A percentile compares a stretch with the other conserved stretches of the same genome.
Evolutionary conservation across 1,140 invertebrate genomes (phyloP).

Genomic region (Trichomalopsis sarcophagae): DNA sequence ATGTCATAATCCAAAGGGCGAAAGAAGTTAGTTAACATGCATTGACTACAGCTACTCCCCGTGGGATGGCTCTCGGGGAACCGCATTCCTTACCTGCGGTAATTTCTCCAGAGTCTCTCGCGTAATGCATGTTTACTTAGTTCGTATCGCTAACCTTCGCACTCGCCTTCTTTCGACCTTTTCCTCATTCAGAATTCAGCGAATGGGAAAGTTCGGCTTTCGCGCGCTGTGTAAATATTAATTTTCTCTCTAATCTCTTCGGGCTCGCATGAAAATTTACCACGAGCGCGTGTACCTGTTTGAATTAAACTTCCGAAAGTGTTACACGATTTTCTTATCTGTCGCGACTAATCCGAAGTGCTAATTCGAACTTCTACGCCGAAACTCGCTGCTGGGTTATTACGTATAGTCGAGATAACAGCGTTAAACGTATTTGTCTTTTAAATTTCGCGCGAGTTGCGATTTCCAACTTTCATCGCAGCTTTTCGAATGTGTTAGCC

Average conservation of each 20-base stretch:
- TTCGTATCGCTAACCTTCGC: background rate
- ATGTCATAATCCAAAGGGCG: background rate
- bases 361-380: background rate
- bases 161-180: background rate
- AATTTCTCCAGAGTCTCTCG: constrained; percentile 37
- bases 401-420: background rate
- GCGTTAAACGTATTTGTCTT: background rate
- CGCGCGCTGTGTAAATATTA: constrained; percentile 10
- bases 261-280: background rate
- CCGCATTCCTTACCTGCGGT: constrained; percentile 9
- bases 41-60: background rate
- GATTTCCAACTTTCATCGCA: background rate
- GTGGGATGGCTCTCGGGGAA: background rate
- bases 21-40: constrained; percentile 40
- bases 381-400: background rate
- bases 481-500: no score
- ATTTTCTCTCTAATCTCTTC: constrained; percentile 1
- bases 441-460: background rate
- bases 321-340: background rate
- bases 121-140: constrained; percentile 35
- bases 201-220: background rate
- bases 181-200: constrained; percentile 22
- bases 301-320: constrained; percentile 1
- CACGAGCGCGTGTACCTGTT: background rate
- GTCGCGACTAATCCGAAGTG: background rate